A percentile compares a stretch with the other conserved stretches of the same genome.
Conservation (phyloP, 2,888 invertebrate species). For the Steinernema carpocapsae region DNA sequence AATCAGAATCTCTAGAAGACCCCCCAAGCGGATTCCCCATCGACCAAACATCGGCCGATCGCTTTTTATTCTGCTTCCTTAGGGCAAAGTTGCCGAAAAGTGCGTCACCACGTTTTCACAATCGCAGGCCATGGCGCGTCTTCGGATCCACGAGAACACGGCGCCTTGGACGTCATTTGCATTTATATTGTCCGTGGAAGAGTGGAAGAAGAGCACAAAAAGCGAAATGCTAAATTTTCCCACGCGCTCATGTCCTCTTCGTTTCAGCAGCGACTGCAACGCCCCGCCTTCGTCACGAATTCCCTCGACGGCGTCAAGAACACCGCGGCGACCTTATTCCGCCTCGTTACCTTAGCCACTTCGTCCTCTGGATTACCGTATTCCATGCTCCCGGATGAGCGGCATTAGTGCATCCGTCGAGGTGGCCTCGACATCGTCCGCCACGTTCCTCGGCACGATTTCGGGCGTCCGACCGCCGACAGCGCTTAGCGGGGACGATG, state of each 20-base stretch:
- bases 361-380: background rate
- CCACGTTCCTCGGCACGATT: background rate
- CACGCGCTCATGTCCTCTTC: constrained; percentile 26
- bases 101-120: constrained; percentile 14
- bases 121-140: background rate
- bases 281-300: background rate
- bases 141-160: background rate
- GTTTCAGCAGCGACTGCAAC: background rate
- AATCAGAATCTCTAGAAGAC: background rate
- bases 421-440: background rate
- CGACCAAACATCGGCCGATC: constrained; percentile 25
- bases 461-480: background rate
- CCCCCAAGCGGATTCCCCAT: background rate
- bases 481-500: constrained; percentile 36
- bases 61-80: background rate
- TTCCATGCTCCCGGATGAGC: background rate
- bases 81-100: constrained; percentile 24
- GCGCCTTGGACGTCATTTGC: constrained; percentile 28
- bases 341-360: too few species aligned
- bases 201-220: background rate
- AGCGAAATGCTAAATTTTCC: background rate
- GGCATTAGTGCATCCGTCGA: background rate
- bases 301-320: too few species aligned
- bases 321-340: too few species aligned
- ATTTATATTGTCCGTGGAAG: constrained; percentile 11